Conservation (phyloP, 2,113 vertebrate species). For the Myxocyprinus asiaticus region DNA sequence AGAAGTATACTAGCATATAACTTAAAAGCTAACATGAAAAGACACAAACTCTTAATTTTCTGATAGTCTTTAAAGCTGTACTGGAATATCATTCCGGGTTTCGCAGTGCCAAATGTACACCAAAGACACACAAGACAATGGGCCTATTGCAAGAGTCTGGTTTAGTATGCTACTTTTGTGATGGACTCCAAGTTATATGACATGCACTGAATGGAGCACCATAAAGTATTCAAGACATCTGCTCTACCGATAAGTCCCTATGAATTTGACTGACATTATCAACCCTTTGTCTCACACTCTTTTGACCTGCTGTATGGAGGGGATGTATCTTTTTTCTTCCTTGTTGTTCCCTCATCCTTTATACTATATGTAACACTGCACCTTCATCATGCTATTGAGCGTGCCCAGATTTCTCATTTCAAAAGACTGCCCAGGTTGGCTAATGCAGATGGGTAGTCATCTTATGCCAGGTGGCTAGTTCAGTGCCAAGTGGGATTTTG, state of each 20-base stretch:
- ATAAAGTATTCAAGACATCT: conserved; percentile 69
- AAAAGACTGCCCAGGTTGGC: not conserved
- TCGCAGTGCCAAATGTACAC: not conserved
- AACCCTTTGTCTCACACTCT: not conserved
- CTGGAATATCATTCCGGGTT: not conserved
- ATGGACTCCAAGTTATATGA: conserved; percentile 53
- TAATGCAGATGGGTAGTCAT: conserved; percentile 17
- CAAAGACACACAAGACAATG: not conserved
- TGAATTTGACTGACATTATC: conserved; percentile 64
- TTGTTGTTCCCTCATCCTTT: conserved; percentile 12
- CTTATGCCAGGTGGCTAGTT: not conserved
- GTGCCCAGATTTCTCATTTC: conserved; percentile 3
- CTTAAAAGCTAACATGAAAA: too few relatives aligned
- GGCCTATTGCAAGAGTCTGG: not conserved
- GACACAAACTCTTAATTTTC: too few relatives aligned
- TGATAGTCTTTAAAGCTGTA: not conserved
- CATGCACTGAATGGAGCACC: conserved; percentile 57
- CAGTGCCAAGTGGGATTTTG: not conserved
- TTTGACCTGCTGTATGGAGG: not conserved
- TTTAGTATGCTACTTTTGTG: not conserved
- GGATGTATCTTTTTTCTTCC: conserved; percentile 13
- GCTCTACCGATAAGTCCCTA: conserved; percentile 53
- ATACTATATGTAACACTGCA: conserved; percentile 40
- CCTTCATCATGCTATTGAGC: conserved; percentile 9
- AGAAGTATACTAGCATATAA: too few relatives aligned